Conservation (phyloP, 2,888 invertebrate genomes). For the Drosophila prostipennis region DNA sequence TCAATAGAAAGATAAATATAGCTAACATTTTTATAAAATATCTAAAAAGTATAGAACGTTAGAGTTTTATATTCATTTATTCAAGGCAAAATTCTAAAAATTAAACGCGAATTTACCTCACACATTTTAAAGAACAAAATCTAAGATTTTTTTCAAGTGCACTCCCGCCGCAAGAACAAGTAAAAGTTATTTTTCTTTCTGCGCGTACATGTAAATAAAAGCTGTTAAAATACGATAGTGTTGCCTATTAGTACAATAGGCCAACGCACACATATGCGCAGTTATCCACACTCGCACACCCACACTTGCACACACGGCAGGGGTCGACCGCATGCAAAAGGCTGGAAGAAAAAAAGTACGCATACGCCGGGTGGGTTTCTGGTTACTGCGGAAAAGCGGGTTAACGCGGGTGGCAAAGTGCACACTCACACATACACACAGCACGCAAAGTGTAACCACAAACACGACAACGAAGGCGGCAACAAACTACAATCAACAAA, state of each 20-base stretch:
- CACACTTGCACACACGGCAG: constrained; percentile 51
- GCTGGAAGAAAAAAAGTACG: constrained; percentile 44
- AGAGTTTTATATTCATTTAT: no score
- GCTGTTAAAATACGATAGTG: constrained; percentile 80
- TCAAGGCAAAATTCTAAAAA: no score
- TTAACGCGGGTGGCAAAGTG: constrained; percentile 33
- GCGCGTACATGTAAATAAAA: constrained; percentile 70
- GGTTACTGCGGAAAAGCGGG: constrained; percentile 3
- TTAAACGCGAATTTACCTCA: no score
- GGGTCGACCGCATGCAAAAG: constrained; percentile 56
- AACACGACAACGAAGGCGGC: constrained; percentile 69
- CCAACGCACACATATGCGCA: constrained; percentile 31
- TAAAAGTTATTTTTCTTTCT: constrained; percentile 19
- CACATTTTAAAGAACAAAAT: neutral
- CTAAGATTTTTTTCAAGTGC: constrained; percentile 16
- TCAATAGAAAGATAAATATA: no score
- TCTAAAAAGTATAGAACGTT: no score
- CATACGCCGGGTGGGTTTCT: constrained; percentile 25
- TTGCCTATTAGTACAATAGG: constrained; percentile 78
- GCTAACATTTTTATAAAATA: no score
- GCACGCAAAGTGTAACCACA: constrained; percentile 79
- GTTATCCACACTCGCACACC: constrained; percentile 13
- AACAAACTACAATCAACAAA: constrained; percentile 59
- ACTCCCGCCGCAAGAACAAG: constrained; percentile 4
- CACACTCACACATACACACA: constrained; percentile 21